Conservation (phyloP, 1,140 invertebrate genomes). For the Leptinotarsa texana region DNA sequence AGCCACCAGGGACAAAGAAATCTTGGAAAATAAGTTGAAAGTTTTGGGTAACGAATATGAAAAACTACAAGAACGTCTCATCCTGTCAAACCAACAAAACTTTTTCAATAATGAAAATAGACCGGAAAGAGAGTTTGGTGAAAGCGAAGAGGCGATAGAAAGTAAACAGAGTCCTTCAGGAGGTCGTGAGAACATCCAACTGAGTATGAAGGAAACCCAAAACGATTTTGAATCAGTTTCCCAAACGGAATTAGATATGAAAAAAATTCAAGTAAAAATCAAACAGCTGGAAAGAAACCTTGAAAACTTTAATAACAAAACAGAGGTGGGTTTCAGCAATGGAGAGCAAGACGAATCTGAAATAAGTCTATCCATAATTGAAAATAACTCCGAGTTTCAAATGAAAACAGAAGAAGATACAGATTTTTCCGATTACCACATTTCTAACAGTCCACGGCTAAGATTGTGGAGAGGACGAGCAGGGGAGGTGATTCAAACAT, state of each 20-base stretch:
- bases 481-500: conserved; percentile 32
- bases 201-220: conserved; percentile 10
- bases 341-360: conserved; percentile 8
- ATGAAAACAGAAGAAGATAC: conserved; percentile 15
- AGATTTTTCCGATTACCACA: conserved; percentile 8
- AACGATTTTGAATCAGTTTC: conserved; percentile 24
- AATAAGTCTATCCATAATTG: conserved; percentile 10
- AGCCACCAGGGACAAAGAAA: conserved; percentile 43
- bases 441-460: conserved; percentile 15
- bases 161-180: not conserved
- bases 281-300: conserved; percentile 39
- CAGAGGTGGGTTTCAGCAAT: not conserved
- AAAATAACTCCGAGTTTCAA: not conserved
- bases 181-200: not conserved
- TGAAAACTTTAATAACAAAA: conserved; percentile 32
- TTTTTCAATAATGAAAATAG: conserved; percentile 26
- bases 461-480: conserved; percentile 25
- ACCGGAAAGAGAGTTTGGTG: conserved; percentile 34
- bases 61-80: conserved; percentile 41
- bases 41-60: conserved; percentile 43
- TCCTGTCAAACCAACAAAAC: conserved; percentile 28
- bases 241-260: conserved; percentile 40
- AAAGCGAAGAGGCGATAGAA: not conserved
- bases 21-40: conserved; percentile 43
- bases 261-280: conserved; percentile 40